A percentile compares a stretch with the other conserved stretches of the same genome.
These are phyloP conservation scores for Neodiprion fabricii DNA, from an alignment of 1,140 invertebrate genomes.

Conservation along the genomic window DNA sequence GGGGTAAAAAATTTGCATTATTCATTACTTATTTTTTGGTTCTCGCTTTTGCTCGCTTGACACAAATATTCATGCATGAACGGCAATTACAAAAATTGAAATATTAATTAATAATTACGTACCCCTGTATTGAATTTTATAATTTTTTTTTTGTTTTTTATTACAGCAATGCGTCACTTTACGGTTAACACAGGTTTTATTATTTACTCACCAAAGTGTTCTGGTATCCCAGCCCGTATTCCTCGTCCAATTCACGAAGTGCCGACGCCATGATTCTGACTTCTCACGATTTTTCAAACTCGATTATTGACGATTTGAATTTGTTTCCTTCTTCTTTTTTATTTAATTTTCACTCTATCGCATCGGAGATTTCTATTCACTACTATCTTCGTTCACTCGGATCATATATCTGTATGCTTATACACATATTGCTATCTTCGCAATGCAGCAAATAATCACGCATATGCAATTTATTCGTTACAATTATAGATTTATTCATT, in stretches of 20 bases:
- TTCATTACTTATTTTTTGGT: no score
- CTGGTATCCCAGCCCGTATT: constrained; percentile 76
- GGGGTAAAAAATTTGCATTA: no score
- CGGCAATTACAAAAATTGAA: not conserved
- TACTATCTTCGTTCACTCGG: not conserved
- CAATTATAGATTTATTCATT: no score
- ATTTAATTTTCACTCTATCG: not conserved
- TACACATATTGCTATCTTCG: no score
- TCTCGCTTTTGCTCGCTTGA: no score
- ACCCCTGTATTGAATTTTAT: not conserved
- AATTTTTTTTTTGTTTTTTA: not conserved
- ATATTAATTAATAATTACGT: not conserved
- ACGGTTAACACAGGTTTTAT: constrained; percentile 43
- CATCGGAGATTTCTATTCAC: not conserved
- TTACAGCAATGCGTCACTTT: constrained; percentile 6
- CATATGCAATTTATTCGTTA: no score
- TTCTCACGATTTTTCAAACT: not conserved
- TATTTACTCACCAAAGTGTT: constrained; percentile 78
- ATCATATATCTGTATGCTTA: not conserved
- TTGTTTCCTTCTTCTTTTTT: not conserved
- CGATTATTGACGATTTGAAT: not conserved
- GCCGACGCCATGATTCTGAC: constrained; percentile 36
- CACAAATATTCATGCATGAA: no score
- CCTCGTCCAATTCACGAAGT: constrained; percentile 53
- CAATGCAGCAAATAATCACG: no score